Conservation (phyloP, 2,888 invertebrate species). For the Drosophila austrosaltans region DNA sequence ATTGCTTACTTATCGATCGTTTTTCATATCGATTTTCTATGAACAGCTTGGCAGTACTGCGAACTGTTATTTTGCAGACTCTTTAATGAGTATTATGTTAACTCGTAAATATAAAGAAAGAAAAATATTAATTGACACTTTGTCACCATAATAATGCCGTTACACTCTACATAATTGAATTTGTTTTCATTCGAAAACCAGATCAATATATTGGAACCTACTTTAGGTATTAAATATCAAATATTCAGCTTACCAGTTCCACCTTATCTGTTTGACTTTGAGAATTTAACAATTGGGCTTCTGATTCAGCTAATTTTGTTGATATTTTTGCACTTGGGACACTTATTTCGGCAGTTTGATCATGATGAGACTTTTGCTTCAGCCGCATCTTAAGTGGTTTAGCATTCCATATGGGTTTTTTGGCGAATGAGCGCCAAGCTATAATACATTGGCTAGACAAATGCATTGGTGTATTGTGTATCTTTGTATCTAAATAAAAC, state of each 20-base stretch:
- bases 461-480: no score
- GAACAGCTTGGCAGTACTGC: background rate
- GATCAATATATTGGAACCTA: no score
- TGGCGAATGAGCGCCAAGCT: conserved; percentile 22
- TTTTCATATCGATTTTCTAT: background rate
- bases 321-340: background rate
- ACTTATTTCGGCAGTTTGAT: no score
- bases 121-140: no score
- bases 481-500: no score
- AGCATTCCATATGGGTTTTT: conserved; percentile 20
- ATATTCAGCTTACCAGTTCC: no score
- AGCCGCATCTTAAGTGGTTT: background rate
- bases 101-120: no score
- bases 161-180: no score
- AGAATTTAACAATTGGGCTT: background rate
- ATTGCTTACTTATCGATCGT: background rate
- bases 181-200: no score
- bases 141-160: no score
- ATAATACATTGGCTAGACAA: background rate
- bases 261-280: background rate
- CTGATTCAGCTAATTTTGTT: background rate
- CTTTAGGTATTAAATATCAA: no score
- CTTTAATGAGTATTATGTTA: background rate
- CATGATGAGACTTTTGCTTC: background rate
- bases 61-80: background rate